Base-by-base conservation (phyloP, 2,113 vertebrate species). In the Neopipo cinnamomea region DNA sequence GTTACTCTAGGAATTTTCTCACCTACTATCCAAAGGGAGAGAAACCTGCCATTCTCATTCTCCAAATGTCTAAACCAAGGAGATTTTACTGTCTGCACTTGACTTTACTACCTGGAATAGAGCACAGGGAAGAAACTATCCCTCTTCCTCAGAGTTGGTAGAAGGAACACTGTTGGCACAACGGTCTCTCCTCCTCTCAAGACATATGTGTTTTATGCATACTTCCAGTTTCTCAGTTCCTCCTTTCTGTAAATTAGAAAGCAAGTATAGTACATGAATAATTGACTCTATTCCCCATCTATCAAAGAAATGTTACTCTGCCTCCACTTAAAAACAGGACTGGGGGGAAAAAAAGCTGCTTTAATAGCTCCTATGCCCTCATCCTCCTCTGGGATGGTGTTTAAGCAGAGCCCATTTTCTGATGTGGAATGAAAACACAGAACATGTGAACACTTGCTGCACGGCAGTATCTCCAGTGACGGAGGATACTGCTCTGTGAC, bases 241-340 rank as follows among this genome's bases (percentile, higher is more conserved):
- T 39, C 7, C 7, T 35, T 89, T 80, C 5, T 13, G 18, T 37
- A 53, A 59, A 39, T 31, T 3, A 66, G 13, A 70, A 74, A 76
- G 11, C 0, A 0, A 78, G 7, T 6, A 35, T 11, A 30, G 19
- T 25, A 22, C 8, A 66, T 5, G 9, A 81, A 62, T 4, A 2
- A 2, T 0, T 14, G 31, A 58, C 11, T 66, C 39, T 55, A 39
- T 10, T 0, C 5, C 30, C 4, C 27, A 77, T 24, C 19, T 55
- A 77, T 2, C 5, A 5, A 83, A 88, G 76, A 85, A 85, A 35
- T 0, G 1, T 37, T 61, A 44, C 21, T 42, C 47, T 55, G n/a
- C 1, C 35, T 74, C 16, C 39, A 67, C 27, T n/a, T 13, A 77
- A 41, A 75, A 80, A 16, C 7, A 84, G 15, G 7, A 46, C 0